These are phyloP conservation scores for Harpagoxenus sublaevis DNA, from an alignment of 2,888 invertebrate species.

Conservation along the genomic window DNA sequence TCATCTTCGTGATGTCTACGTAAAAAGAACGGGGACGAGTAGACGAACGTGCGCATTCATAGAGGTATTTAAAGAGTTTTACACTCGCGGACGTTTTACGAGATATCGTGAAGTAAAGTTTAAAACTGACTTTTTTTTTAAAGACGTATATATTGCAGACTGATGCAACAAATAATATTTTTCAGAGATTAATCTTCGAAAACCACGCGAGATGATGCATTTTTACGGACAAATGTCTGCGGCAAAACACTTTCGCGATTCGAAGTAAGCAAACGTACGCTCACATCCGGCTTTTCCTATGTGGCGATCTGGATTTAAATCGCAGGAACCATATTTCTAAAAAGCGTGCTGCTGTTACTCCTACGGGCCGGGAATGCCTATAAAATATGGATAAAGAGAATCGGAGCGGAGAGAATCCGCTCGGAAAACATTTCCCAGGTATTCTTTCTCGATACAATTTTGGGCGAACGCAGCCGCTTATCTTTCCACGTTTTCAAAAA, in stretches of 20 bases:
- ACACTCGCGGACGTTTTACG: conserved; percentile 7
- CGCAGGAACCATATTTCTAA: conserved; percentile 36
- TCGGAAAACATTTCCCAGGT: conserved; percentile 48
- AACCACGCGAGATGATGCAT: conserved; percentile 11
- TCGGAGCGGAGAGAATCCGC: conserved; percentile 6
- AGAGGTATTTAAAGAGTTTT: conserved; percentile 29
- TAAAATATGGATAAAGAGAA: conserved; percentile 31
- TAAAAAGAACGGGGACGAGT: neutral
- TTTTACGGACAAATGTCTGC: conserved; percentile 31
- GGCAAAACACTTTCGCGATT: conserved; percentile 23
- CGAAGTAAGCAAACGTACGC: conserved; percentile 42
- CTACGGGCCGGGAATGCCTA: conserved; percentile 2
- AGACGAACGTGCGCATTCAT: conserved; percentile 22
- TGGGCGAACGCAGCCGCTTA: conserved; percentile 16
- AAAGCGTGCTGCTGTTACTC: conserved; percentile 41
- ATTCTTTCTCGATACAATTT: conserved; percentile 53
- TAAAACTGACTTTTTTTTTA: neutral
- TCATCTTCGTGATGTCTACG: conserved; percentile 7
- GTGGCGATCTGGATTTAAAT: conserved; percentile 45
- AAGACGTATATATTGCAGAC: neutral
- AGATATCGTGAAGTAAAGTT: neutral
- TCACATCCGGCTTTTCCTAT: neutral
- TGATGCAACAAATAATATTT: conserved; percentile 29
- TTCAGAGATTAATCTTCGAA: conserved; percentile 41
- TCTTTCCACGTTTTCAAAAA: conserved; percentile 48